Base-by-base conservation (phyloP, 2,113 vertebrate species). In the Coryphaenoides rupestris region DNA sequence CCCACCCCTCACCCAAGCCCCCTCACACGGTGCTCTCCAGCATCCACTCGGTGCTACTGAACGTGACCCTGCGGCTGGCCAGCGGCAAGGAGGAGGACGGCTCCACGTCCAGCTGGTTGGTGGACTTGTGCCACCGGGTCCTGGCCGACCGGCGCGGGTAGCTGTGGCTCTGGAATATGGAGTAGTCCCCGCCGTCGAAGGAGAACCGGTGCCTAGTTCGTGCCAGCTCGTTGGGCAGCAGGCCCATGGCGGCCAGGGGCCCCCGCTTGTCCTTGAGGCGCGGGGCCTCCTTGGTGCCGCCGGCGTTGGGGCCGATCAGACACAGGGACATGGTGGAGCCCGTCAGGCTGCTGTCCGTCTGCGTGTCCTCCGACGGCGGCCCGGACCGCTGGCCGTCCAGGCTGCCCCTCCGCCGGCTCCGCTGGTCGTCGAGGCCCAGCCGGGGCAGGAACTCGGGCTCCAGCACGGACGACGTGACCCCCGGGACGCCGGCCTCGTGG, bases 11-110 rank as follows among this genome's bases (percentile, higher is more conserved):
- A 40, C 33, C 60, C 64, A 26, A 28, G 58, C 70, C 59, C 68
- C 46, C 74, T 95, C 91, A 96, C 75, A 96, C 95, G 21, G 95
- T 97, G 90, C 95, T 97, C 84, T 97, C 95, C 33, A 98, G 89
- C 95, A 97, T 96, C 95, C 95, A 98, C 77, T 97, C 95, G 16
- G 95, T 96, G 91, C 95, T 96, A 90, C 94, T 94, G 66, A 95
- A 96, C 3, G 91, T 94, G 65, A 94, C 93, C 82, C 92, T 88
- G 70, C 91, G 88, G 84, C 82, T 91, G 71, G 89, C 79, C 23
- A 93, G 89, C 2, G 88, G 90, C 17, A 90, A 89, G 3, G 91
- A 87, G n/a, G n/a, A n/a, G n/a, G n/a, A n/a, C n/a, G n/a, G n/a
- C 64, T 94, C 91, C 69, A 76, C 80, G 85, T 95, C 88, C 83